Base-by-base conservation (phyloP, 2,888 invertebrate species). In the Tortricodes alternella region DNA sequence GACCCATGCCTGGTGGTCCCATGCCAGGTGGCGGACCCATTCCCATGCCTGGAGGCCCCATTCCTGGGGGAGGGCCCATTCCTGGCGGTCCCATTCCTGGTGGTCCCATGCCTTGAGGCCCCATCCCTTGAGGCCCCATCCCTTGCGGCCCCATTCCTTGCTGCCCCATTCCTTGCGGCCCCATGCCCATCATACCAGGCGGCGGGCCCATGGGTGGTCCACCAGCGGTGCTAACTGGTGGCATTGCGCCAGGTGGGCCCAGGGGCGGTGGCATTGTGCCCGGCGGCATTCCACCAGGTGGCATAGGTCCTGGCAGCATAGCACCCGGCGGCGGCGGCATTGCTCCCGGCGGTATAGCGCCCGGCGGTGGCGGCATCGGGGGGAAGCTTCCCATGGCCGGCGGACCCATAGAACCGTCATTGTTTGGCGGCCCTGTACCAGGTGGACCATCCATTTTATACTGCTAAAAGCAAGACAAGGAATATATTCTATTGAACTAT, bases 381-480 rank as follows among this genome's bases (percentile, higher is more conserved):
- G 82, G 78, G 65, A 80, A 80, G 68, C 58, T 75, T 62, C 75
- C 71, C 76, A 83, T 80, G 21, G 81, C 79, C 61, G 83, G 79
- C 44, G 84, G 80, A n/a, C 67, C 71, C 53, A 85, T 77, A 16
- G 79, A 61, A 46, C 79, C 83, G 67, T 74, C 79, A 60, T 76
- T 84, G 59, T 73, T 79, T 3, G 77, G 69, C 34, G 85, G 77
- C 55, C 81, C 83, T 3, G 83, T 83, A 19, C 89, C 89, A 35
- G 89, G 86, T 46, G 88, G 88, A 60, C 85, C 88, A 18, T 89
- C 89, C 89, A 89, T 89, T 44, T 58, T 71, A 11, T n/a, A n/a
- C 7, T 44, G n/a, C 11, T 34, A 15, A 21, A 19, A n/a, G n/a
- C n/a, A n/a, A n/a, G n/a, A n/a, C n/a, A n/a, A n/a, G n/a, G 15